phyloP scores from a whole-genome alignment of 2,888 invertebrate genomes.

The Pseudoips prasinana region DNA sequence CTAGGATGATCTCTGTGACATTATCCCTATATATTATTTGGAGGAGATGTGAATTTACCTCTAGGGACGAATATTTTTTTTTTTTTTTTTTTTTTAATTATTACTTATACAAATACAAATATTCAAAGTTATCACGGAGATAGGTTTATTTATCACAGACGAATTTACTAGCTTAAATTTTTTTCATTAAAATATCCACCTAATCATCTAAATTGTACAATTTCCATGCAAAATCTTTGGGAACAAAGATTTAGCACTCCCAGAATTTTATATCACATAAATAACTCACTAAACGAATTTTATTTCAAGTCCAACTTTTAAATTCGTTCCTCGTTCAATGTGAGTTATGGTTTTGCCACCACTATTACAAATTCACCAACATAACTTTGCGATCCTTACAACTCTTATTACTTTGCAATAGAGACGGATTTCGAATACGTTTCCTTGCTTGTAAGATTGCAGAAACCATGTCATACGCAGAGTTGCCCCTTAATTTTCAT shows the following conservation, averaged over 20 bases:
- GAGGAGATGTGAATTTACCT: too few species aligned
- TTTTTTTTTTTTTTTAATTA: too few species aligned
- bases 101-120: too few species aligned
- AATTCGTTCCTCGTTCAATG: slow-evolving; percentile 31
- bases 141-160: too few species aligned
- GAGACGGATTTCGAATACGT: slow-evolving; percentile 4
- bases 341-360: slow-evolving; percentile 27
- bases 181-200: too few species aligned
- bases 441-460: slow-evolving; percentile 12
- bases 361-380: slow-evolving; percentile 27
- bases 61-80: too few species aligned
- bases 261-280: slow-evolving; percentile 11
- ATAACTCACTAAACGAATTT: slow-evolving; percentile 31
- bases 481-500: slow-evolving; percentile 33
- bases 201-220: too few species aligned
- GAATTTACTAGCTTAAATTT: too few species aligned
- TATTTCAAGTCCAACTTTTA: slow-evolving; percentile 29
- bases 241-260: slow-evolving; percentile 16
- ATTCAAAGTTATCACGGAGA: too few species aligned
- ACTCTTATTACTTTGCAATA: not conserved
- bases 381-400: slow-evolving; percentile 7
- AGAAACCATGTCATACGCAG: slow-evolving; percentile 28
- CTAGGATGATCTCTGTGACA: too few species aligned
- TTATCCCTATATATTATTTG: too few species aligned
- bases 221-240: too few species aligned